These are phyloP conservation scores for Ophiothrix spiculata DNA, from an alignment of 35 echinoderm and acorn worm genomes.

Conservation along the genomic window DNA sequence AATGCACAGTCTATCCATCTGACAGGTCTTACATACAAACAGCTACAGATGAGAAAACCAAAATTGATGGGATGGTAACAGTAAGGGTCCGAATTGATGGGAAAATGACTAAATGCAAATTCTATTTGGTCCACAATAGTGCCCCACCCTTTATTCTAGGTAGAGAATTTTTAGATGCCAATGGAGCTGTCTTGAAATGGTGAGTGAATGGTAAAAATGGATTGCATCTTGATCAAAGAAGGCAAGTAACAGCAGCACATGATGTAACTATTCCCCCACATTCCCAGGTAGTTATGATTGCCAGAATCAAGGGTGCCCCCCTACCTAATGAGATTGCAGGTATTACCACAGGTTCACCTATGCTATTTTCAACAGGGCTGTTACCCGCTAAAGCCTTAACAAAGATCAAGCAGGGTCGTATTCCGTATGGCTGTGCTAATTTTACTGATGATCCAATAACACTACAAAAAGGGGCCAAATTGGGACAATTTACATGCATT, in stretches of 20 bases:
- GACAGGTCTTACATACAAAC: background rate
- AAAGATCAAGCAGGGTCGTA: background rate
- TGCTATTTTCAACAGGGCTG: constrained; percentile 19
- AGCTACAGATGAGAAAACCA: background rate
- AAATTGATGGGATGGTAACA: background rate
- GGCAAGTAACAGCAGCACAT: constrained; percentile 5
- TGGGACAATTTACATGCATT: background rate
- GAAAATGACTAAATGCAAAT: background rate
- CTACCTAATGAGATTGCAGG: constrained; percentile 15
- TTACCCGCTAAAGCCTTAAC: constrained; percentile 29
- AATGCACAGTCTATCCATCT: background rate
- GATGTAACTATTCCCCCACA: constrained; percentile 12
- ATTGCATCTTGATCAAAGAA: background rate
- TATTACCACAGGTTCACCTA: constrained; percentile 30
- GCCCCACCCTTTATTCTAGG: background rate
- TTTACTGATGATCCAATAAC: background rate
- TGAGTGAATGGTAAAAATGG: background rate
- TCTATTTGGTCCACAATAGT: background rate
- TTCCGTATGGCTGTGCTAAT: constrained; percentile 44
- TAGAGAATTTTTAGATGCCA: background rate
- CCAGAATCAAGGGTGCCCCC: constrained; percentile 31
- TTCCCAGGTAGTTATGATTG: background rate
- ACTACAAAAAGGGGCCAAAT: background rate
- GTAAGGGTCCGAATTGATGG: background rate
- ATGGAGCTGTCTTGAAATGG: background rate